These are phyloP conservation scores for Lacerta agilis DNA, from an alignment of 2,797 vertebrate species.

Conservation along the genomic window DNA sequence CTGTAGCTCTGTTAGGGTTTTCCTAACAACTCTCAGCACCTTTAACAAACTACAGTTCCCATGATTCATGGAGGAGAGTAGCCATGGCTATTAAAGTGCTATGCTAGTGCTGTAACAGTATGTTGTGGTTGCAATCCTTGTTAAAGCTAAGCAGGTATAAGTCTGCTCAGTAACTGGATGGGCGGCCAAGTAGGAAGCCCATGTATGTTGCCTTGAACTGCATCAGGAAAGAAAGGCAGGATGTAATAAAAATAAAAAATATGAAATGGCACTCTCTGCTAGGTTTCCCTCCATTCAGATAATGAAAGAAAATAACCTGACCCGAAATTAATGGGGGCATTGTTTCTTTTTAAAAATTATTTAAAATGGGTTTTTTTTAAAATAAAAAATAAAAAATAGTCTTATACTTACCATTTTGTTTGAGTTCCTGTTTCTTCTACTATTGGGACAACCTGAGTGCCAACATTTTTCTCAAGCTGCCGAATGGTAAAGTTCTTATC, in stretches of 20 bases:
- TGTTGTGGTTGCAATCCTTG: not conserved
- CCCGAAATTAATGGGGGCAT: not conserved
- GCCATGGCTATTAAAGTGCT: no score
- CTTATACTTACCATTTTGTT: constrained; percentile 84
- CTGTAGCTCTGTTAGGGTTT: no score
- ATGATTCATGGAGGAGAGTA: no score
- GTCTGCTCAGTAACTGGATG: not conserved
- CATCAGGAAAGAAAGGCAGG: not conserved
- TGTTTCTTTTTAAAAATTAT: not conserved
- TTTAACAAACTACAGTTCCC: no score
- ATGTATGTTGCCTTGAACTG: not conserved
- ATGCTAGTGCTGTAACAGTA: no score
- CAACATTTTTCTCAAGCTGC: constrained; percentile 81
- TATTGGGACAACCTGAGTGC: constrained; percentile 78
- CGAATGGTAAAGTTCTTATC: constrained; percentile 86
- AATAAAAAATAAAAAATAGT: not conserved
- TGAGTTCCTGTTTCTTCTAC: constrained; percentile 81
- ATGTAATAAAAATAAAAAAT: not conserved
- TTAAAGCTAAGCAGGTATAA: not conserved
- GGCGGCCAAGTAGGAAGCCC: not conserved
- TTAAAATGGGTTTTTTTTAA: not conserved
- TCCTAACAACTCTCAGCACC: no score
- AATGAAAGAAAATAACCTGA: not conserved
- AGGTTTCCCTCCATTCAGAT: not conserved
- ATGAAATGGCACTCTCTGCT: not conserved